Evolutionary conservation across 2,797 vertebrate genomes (phyloP).

Genomic region (Molossus molossus): DNA sequence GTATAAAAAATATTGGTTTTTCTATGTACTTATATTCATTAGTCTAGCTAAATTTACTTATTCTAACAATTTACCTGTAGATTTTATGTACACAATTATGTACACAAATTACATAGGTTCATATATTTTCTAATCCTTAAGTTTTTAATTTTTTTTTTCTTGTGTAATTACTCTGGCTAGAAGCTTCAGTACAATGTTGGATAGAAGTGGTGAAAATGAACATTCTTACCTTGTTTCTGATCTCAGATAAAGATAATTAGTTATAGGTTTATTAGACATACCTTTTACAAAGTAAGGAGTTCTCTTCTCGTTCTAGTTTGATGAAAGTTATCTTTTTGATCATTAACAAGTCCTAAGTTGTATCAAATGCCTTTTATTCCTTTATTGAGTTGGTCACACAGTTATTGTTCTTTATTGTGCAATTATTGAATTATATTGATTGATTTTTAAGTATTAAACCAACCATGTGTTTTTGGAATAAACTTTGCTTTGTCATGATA

Average conservation of each 20-base stretch:
- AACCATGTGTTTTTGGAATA: conserved; percentile 71
- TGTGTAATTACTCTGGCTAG: background rate
- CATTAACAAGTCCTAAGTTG: conserved; percentile 19
- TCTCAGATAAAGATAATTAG: background rate
- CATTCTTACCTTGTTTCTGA: background rate
- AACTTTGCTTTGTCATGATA: background rate
- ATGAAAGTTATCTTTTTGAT: conserved; percentile 9
- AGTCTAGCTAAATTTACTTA: background rate
- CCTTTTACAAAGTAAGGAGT: background rate
- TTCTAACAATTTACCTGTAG: background rate
- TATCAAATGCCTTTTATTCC: conserved; percentile 44
- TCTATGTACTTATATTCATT: background rate
- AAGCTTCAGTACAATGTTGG: background rate
- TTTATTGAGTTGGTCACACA: background rate
- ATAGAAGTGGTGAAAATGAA: background rate
- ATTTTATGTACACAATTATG: background rate
- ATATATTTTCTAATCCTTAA: background rate
- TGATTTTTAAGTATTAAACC: conserved; percentile 66
- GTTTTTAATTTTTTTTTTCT: conserved; percentile 34
- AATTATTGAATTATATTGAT: background rate
- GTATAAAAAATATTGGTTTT: background rate
- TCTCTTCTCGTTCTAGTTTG: conserved; percentile 9
- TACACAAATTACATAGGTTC: background rate
- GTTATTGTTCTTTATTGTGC: conserved; percentile 42
- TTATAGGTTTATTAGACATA: background rate